Percentiles rank a stretch among this genome's conserved stretches.
Conservation (phyloP, 35 echinoderm and acorn worm species). For the Chiridota heheva region DNA sequence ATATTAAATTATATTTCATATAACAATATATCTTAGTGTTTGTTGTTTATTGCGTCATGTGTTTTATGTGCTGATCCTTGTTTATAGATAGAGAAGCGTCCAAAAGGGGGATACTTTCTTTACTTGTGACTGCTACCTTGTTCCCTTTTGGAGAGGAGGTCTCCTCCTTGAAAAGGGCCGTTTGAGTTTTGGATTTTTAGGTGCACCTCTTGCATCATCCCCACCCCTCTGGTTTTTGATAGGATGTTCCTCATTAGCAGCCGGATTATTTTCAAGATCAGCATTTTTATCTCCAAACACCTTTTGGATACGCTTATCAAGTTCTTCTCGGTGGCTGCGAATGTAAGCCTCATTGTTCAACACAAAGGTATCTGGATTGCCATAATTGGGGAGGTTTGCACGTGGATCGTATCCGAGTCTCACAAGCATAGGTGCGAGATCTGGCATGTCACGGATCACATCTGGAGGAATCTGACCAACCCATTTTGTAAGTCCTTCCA, state of each 20-base stretch:
- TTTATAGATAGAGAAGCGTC: no score
- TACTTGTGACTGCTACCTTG: no score
- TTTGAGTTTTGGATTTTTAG: no score
- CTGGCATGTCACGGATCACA: slow-evolving; percentile 72
- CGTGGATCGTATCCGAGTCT: slow-evolving; percentile 76
- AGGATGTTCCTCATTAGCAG: slow-evolving; percentile 35
- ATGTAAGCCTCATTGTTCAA: slow-evolving; percentile 72
- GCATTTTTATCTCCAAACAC: slow-evolving; percentile 55
- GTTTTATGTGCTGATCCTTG: no score
- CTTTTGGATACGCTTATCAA: slow-evolving; percentile 46
- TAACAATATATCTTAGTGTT: no score
- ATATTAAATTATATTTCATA: no score
- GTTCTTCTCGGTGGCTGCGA: slow-evolving; percentile 20
- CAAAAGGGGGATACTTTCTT: no score
- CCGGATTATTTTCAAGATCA: slow-evolving; percentile 53
- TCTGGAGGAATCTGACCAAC: slow-evolving; percentile 89
- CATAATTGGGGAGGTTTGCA: slow-evolving; percentile 85
- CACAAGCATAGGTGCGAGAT: slow-evolving; percentile 80
- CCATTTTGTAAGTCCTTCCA: slow-evolving; percentile 89
- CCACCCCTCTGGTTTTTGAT: no score
- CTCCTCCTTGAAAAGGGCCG: no score
- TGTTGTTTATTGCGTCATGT: no score
- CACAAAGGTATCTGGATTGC: slow-evolving; percentile 67
- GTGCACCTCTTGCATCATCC: no score
- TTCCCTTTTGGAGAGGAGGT: no score